Evolutionary conservation across 2,888 invertebrate species (phyloP), one percentile per base, ranked within the genome.

Genomic region (Caenorhabditis sp.): DNA sequence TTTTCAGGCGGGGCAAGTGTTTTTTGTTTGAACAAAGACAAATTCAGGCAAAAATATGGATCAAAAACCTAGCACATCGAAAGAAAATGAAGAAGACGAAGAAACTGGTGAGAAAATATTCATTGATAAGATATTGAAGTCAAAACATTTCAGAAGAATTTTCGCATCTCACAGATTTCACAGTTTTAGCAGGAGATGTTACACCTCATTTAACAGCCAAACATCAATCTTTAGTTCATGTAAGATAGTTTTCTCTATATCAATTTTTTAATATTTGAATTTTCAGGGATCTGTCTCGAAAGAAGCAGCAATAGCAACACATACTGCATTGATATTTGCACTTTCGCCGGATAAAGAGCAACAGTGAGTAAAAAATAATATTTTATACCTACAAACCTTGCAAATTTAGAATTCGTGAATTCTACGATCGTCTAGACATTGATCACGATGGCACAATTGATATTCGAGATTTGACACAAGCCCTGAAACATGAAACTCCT

Each of bases 361-460:
- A 52, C 66, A 76, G 78, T 81, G 21, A 54, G 74, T 31, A 31
- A 31, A 31, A 31, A 57, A 27, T 27, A 17, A 20, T 25, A 38
- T 38, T 59, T 21, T 21, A 21, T 8, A 38, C 23, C 23, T 38
- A 5, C 36, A 21, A 38, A 38, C 5, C 14, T 27, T 27, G n/a
- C 20, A 21, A 14, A 71, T 71, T 23, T 23, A 80, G 82, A 58
- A 78, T 85, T 36, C 81, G 84, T 17, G 77, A 92, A 87, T 90
- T 99, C 73, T 97, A 97, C 90, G 92, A 93, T 85, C 92, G 92
- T 87, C 91, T 97, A 87, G 97, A 99, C 89, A 91, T 92, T 66
- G 94, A 97, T 89, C 93, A 94, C 80, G 95, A 99, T 89, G 97
- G 97, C 57, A 93, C 93, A 89, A 94, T 97, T 88, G 95, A 96